Conservation (phyloP, 1,140 invertebrate species). For the Drosophila trapezifrons region DNA sequence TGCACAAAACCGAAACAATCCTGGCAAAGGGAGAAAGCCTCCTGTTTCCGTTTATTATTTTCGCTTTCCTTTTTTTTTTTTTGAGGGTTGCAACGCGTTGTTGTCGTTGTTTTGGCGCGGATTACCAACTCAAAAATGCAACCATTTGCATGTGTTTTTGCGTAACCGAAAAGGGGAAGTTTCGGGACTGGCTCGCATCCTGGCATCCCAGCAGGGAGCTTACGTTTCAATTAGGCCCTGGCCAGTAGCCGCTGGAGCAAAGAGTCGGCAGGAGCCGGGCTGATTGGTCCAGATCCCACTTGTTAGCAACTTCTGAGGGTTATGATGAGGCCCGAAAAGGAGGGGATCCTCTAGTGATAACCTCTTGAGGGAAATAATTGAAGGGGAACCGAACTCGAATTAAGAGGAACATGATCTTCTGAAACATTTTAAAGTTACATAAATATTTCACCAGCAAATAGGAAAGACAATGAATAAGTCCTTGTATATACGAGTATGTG, state of each 20-base stretch:
- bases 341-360: neutral
- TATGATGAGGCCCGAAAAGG: neutral
- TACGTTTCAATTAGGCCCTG: constrained; percentile 66
- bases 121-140: constrained; percentile 70
- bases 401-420: neutral
- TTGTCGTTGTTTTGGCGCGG: constrained; percentile 47
- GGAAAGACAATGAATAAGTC: neutral
- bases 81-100: neutral
- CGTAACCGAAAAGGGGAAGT: constrained; percentile 24
- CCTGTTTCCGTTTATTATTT: constrained; percentile 19
- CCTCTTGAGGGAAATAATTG: too few species aligned
- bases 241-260: constrained; percentile 10
- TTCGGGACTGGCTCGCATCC: constrained; percentile 29
- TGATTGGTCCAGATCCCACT: constrained; percentile 43
- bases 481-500: too few species aligned
- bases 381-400: neutral
- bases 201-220: constrained; percentile 37
- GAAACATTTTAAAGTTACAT: too few species aligned
- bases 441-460: too few species aligned
- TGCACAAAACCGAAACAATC: constrained; percentile 30
- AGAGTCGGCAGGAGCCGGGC: constrained; percentile 3
- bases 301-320: constrained; percentile 12
- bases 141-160: constrained; percentile 35
- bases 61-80: neutral
- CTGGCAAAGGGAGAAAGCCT: constrained; percentile 17